phyloP scores from a whole-genome alignment of 2,113 vertebrate species.

The Marmota flaviventris region DNA sequence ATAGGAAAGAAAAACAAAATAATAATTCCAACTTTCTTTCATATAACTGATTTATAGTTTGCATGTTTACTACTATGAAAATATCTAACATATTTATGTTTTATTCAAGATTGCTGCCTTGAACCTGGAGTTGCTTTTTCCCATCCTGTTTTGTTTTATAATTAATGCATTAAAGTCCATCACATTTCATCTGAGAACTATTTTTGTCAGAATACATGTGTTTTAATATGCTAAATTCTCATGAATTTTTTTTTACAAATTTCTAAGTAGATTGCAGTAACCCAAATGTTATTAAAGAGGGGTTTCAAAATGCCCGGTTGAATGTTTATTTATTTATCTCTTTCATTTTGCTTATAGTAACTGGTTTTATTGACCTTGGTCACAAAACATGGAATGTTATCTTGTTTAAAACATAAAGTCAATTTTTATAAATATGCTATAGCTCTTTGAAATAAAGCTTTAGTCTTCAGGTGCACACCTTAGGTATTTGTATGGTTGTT shows the following conservation, averaged over 20 bases:
- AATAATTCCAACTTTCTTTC: not conserved
- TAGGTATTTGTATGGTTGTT: not conserved
- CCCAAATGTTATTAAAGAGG: not conserved
- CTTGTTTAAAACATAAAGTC: not conserved
- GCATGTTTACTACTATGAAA: not conserved
- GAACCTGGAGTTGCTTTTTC: not conserved
- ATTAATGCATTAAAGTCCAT: not conserved
- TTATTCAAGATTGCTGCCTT: not conserved
- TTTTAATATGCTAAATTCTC: not conserved
- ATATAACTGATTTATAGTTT: not conserved
- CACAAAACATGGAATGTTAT: not conserved
- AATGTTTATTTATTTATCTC: not conserved
- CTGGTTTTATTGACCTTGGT: not conserved
- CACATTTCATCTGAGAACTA: not conserved
- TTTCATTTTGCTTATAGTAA: slow-evolving; percentile 16
- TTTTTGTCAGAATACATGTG: not conserved
- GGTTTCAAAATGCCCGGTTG: not conserved
- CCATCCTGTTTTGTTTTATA: not conserved
- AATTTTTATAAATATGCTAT: not conserved
- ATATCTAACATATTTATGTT: not conserved
- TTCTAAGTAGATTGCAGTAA: not conserved
- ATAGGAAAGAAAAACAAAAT: not conserved
- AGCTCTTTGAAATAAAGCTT: not conserved
- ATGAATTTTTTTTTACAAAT: not conserved
- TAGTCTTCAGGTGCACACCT: not conserved